phyloP scores from a whole-genome alignment of 2,888 invertebrate species.

The Clunio marinus region DNA sequence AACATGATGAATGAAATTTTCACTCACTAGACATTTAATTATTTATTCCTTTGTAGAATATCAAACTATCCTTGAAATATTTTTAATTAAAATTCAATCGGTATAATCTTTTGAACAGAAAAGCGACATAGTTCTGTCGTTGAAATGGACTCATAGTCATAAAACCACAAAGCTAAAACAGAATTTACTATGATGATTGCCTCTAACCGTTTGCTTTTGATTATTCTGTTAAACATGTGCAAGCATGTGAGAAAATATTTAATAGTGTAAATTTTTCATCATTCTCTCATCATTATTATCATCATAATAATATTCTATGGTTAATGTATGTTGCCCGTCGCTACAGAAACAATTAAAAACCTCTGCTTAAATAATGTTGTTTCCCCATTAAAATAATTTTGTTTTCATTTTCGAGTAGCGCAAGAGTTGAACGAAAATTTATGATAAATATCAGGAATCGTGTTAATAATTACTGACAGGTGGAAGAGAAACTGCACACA shows the following conservation, averaged over 20 bases:
- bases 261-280: slow-evolving; percentile 5
- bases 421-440: neutral
- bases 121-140: neutral
- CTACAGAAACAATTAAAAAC: neutral
- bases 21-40: no score
- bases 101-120: neutral
- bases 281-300: no score
- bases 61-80: neutral
- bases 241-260: slow-evolving; percentile 11
- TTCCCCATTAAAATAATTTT: neutral
- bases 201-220: neutral
- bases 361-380: neutral
- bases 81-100: slow-evolving; percentile 10
- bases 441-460: neutral
- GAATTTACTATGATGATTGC: neutral
- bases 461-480: neutral
- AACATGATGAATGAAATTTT: no score
- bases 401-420: no score
- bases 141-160: neutral
- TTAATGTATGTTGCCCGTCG: neutral
- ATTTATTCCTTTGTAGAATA: neutral
- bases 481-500: neutral
- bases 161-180: neutral
- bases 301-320: no score
- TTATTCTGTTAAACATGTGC: slow-evolving; percentile 7